Evolutionary conservation across 2,888 invertebrate genomes (phyloP), one percentile per base, ranked within the genome.

Genomic region (Drosophila mimetica): DNA sequence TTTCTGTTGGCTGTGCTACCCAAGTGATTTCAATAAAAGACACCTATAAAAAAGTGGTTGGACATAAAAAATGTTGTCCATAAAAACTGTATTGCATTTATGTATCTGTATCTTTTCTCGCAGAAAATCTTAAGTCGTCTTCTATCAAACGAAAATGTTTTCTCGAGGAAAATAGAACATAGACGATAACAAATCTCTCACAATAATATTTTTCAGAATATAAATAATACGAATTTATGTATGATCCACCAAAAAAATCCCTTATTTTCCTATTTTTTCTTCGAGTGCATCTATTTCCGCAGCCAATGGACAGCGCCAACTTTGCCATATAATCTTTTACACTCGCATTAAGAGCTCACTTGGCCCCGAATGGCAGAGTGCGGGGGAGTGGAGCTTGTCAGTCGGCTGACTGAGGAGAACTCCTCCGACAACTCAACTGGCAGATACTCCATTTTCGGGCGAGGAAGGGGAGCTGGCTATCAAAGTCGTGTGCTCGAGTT

Each of bases 251-350:
- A n/a, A n/a, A n/a, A n/a, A n/a, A n/a, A n/a, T n/a, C n/a, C n/a
- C n/a, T n/a, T n/a, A n/a, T n/a, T n/a, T n/a, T n/a, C n/a, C n/a
- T n/a, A n/a, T n/a, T n/a, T 51, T 47, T 64, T 14, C 34, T 14
- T 16, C 11, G 9, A 47, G 65, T 65, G 65, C 48, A 69, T 34
- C 32, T 13, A 59, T 25, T 28, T 32, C 16, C 65, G 41, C 63
- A 65, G 65, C 70, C 74, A 64, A 69, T 76, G 82, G 86, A 55
- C 79, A 79, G 66, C 64, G 66, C 64, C 85, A 85, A 76, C 63
- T 82, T 74, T 85, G 69, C 79, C 80, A 83, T 86, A 86, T 80
- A 86, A 80, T 80, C 86, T 86, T 86, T 86, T 80, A 80, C 80
- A 74, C 80, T 77, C 77, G 67, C 83, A 80, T 80, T 80, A 83